Base-by-base conservation (phyloP, 2,888 invertebrate genomes). In the Spicauda simplicius region DNA sequence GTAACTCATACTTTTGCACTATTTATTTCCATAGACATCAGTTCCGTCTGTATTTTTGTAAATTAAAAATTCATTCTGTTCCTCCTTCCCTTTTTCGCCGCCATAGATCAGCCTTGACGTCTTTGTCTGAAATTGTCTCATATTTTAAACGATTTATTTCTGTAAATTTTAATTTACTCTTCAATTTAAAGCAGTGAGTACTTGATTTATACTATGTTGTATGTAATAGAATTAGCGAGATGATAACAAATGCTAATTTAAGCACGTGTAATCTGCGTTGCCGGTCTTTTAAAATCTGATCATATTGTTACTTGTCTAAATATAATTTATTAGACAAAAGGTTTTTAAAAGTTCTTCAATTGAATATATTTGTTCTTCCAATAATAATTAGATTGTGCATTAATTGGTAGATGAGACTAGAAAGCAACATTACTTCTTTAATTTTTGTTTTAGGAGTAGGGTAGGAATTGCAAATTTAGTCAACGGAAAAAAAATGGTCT, bases 61-160 rank as follows among this genome's bases (percentile, higher is more conserved):
- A 33, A 33, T 33, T 33, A 33, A 33, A 33, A 33, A 33, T 33
- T 33, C 33, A 6, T 4, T 33, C 33, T 33, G 33, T 33, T 33
- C 41, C 14, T 41, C 41, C 41, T 12, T 41, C 41, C 41, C 41
- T 41, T 41, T 41, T 48, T 48, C 70, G 68, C 71, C 69, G 71
- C 72, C 72, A 72, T 70, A 70, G 58, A 37, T 68, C 33, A 25
- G 65, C 55, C 53, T 48, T 48, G 16, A 65, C 64, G 68, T 73
- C 69, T 73, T 72, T 73, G 69, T 71, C 66, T 68, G 19, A 18
- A n/a, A 69, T 12, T 41, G 66, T 64, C 68, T 69, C 52, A 56
- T 62, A 68, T 55, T 20, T 65, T 61, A 61, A n/a, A 63, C 5
- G 52, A 52, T 33, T 18, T 25, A 33, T n/a, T 37, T 52, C 37